These are phyloP conservation scores for Napeogenes inachia DNA, from an alignment of 2,888 invertebrate genomes.

Conservation along the genomic window DNA sequence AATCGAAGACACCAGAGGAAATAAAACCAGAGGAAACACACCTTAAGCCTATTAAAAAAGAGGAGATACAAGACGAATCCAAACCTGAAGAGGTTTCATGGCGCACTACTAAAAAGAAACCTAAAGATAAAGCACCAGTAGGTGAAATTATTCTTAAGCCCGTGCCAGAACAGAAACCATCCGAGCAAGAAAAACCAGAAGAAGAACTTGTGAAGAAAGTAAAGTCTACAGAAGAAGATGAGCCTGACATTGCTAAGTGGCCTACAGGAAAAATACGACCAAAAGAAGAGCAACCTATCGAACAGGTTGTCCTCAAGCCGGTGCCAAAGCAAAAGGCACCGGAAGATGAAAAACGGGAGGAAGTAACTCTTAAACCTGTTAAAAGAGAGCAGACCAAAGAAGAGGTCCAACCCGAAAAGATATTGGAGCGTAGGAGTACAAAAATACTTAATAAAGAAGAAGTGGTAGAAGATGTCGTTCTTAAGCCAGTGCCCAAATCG, in stretches of 20 bases:
- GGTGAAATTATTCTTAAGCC: no score
- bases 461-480: slow-evolving; percentile 31
- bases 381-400: slow-evolving; percentile 47
- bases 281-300: slow-evolving; percentile 42
- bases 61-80: slow-evolving; percentile 42
- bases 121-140: no score
- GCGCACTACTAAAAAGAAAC: no score
- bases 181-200: slow-evolving; percentile 27
- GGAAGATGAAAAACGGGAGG: slow-evolving; percentile 38
- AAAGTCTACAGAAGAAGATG: slow-evolving; percentile 35
- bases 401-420: slow-evolving; percentile 59
- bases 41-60: slow-evolving; percentile 42
- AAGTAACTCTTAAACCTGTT: slow-evolving; percentile 24
- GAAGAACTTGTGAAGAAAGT: slow-evolving; percentile 33
- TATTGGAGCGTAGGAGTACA: slow-evolving; percentile 46
- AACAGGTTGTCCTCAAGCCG: slow-evolving; percentile 69
- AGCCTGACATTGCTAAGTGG: slow-evolving; percentile 49
- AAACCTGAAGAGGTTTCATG: slow-evolving; percentile 37
- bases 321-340: slow-evolving; percentile 44
- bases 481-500: slow-evolving; percentile 48
- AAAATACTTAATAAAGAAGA: slow-evolving; percentile 16
- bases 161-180: slow-evolving; percentile 19
- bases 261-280: slow-evolving; percentile 48
- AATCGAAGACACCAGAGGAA: slow-evolving; percentile 42
- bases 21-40: slow-evolving; percentile 39